Evolutionary conservation across 2,113 vertebrate species (phyloP).

Genomic region (Gopherus flavomarginatus): DNA sequence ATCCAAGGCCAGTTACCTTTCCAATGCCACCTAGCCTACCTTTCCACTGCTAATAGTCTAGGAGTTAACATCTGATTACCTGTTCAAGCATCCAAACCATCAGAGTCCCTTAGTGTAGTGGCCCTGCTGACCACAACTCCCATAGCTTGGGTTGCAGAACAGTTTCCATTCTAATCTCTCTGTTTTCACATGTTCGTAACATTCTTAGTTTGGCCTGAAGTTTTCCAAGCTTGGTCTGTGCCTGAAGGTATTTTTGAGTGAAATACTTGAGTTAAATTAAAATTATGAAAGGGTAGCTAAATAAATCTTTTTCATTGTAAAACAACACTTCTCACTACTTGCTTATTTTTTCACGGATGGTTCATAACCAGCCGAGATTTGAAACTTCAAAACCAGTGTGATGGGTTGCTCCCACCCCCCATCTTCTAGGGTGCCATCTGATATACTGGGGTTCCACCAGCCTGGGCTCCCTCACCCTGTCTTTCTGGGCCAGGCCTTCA

Average conservation of each 20-base stretch:
- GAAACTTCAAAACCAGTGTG: neutral
- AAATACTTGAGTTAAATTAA: fast-evolving
- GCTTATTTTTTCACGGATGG: fast-evolving
- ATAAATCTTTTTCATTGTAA: neutral
- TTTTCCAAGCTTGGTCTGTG: fast-evolving
- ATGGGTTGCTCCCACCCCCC: too few species aligned
- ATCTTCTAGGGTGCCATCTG: too few species aligned
- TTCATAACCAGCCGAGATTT: neutral
- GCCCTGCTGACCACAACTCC: neutral
- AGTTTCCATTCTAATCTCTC: neutral
- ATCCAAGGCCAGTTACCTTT: neutral
- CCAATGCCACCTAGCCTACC: neutral
- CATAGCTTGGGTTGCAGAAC: neutral
- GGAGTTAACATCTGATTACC: neutral
- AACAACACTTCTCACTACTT: neutral
- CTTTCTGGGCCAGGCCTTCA: too few species aligned
- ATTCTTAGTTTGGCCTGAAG: neutral
- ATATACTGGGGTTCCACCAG: too few species aligned
- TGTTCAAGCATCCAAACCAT: neutral
- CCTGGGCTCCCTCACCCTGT: too few species aligned
- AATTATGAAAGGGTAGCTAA: neutral
- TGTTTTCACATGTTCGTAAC: neutral
- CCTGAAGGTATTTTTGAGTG: neutral
- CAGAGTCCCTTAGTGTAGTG: neutral
- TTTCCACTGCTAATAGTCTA: neutral